These are phyloP conservation scores for Peromyscus melanophrys DNA, from an alignment of 2,797 vertebrate genomes.

Conservation along the genomic window DNA sequence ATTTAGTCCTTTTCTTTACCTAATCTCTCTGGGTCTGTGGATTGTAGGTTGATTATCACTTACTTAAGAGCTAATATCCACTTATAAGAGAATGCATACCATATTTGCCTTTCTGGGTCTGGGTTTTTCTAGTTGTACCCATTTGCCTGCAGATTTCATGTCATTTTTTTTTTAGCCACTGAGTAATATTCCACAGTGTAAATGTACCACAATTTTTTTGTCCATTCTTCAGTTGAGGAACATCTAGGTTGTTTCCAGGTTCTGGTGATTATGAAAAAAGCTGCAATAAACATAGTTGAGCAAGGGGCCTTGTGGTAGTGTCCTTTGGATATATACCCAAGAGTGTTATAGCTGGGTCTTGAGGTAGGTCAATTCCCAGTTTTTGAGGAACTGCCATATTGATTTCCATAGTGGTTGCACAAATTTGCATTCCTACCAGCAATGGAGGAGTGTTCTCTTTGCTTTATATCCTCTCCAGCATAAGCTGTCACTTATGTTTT, in stretches of 20 bases:
- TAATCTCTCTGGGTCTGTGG: background rate
- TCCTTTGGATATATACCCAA: background rate
- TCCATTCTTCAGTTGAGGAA: background rate
- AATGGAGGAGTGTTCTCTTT: background rate
- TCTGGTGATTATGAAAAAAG: background rate
- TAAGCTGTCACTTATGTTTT: background rate
- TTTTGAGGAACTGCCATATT: background rate
- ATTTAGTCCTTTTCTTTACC: background rate
- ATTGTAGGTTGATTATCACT: background rate
- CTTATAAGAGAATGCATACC: background rate
- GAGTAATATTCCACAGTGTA: background rate
- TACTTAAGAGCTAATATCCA: background rate
- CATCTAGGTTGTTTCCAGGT: background rate
- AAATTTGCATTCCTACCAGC: background rate
- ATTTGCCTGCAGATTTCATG: background rate
- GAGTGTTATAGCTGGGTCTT: background rate
- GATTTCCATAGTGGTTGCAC: background rate
- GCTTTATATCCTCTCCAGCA: background rate
- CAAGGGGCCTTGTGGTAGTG: background rate
- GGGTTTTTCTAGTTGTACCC: background rate
- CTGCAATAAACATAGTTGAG: background rate
- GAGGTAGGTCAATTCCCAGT: background rate
- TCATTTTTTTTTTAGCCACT: background rate
- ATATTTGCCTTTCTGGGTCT: background rate
- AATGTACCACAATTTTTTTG: background rate